Conservation (phyloP, 2,888 invertebrate species). For the Didymodactylos carnosus region DNA sequence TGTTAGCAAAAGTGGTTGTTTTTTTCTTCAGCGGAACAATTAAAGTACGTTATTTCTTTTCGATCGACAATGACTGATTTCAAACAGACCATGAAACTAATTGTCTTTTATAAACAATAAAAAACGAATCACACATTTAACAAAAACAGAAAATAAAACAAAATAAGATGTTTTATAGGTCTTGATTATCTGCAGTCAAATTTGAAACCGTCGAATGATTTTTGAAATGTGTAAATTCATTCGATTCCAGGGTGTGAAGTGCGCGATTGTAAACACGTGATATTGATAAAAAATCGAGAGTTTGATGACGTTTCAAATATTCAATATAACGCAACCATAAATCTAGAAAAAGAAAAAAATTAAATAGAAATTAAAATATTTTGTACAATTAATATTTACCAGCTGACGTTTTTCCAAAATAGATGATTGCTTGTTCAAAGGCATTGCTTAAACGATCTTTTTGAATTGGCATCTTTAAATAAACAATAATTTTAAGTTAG, state of each 20-base stretch:
- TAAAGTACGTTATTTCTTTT: too few species aligned
- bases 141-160: not conserved
- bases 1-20: too few species aligned
- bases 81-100: too few species aligned
- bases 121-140: not conserved
- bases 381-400: not conserved
- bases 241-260: not conserved
- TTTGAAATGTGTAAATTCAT: not conserved
- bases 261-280: not conserved
- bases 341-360: not conserved
- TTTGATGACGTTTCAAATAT: not conserved
- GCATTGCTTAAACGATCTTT: not conserved
- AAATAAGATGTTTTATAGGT: not conserved
- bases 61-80: too few species aligned
- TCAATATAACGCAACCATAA: not conserved
- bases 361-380: too few species aligned
- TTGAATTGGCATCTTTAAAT: too few species aligned
- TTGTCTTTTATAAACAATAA: not conserved
- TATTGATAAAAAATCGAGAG: not conserved
- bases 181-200: too few species aligned
- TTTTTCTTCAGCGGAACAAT: too few species aligned
- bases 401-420: not conserved
- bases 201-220: not conserved
- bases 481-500: too few species aligned
- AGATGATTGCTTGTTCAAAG: constrained; percentile 7